Conservation (phyloP, 2,888 invertebrate species). For the Zootermopsis nevadensis region DNA sequence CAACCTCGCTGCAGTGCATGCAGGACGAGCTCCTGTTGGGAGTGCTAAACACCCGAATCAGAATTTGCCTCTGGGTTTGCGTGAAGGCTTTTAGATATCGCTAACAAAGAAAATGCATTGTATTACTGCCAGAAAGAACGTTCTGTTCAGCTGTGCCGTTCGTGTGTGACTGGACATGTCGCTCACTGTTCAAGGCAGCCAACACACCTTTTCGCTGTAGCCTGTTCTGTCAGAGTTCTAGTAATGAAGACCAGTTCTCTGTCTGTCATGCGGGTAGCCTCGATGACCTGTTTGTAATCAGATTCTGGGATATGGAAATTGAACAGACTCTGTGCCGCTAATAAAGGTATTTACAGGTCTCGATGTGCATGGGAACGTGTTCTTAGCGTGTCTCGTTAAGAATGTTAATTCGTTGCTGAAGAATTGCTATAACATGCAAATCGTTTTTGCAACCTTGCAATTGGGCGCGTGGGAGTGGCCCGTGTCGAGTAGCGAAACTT, state of each 20-base stretch:
- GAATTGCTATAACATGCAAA: background rate
- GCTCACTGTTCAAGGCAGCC: background rate
- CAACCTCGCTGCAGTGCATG: no score
- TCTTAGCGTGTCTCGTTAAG: conserved; percentile 14
- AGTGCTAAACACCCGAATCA: no score
- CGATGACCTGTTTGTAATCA: background rate
- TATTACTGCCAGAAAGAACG: no score
- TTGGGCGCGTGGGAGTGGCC: background rate
- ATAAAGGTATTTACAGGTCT: conserved; percentile 25
- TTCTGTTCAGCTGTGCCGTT: background rate
- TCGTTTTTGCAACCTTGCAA: background rate
- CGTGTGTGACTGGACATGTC: background rate
- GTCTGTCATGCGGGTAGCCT: background rate
- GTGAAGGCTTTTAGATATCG: no score
- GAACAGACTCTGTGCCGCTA: background rate
- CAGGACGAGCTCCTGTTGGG: no score
- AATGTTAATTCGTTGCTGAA: conserved; percentile 5
- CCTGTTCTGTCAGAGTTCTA: background rate
- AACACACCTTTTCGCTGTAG: background rate
- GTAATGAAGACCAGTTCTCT: no score
- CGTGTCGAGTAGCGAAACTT: background rate
- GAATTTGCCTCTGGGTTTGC: no score
- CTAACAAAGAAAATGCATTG: no score
- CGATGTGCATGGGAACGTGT: background rate
- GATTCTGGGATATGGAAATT: conserved; percentile 13